Percentiles rank a stretch among this genome's conserved stretches.
These are phyloP conservation scores for Drosophila tsacasi DNA, from an alignment of 1,140 invertebrate genomes.

Conservation along the genomic window DNA sequence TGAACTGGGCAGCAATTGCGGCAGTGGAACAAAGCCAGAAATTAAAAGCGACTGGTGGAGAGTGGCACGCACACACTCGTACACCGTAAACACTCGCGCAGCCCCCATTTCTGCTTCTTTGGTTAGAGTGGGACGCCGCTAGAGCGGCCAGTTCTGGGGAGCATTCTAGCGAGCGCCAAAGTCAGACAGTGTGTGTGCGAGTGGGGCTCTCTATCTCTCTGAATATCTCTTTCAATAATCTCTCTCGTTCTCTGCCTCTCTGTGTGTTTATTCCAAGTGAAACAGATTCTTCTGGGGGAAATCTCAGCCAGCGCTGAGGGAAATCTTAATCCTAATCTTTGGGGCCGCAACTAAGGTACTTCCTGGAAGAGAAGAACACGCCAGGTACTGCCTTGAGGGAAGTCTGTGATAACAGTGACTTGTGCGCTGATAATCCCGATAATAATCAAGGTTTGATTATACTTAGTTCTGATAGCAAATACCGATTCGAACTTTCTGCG, in stretches of 20 bases:
- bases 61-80: constrained; percentile 18
- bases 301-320: constrained; percentile 1
- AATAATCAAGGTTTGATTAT: constrained; percentile 8
- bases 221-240: not conserved
- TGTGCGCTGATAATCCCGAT: constrained; percentile 6
- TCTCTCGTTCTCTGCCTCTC: not conserved
- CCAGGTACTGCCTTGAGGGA: constrained; percentile 10
- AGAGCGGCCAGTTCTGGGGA: constrained; percentile 30
- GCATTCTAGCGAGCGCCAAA: constrained; percentile 27
- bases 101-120: constrained; percentile 2
- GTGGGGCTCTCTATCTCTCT: not conserved
- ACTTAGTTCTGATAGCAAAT: not conserved
- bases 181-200: not conserved
- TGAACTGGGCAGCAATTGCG: constrained; percentile 59
- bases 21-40: constrained; percentile 67
- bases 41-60: constrained; percentile 33
- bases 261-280: not conserved
- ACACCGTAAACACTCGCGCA: not conserved
- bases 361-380: not conserved
- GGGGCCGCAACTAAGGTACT: not conserved
- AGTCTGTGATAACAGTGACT: not conserved
- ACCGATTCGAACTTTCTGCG: not conserved
- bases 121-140: constrained; percentile 23
- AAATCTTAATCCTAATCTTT: constrained; percentile 17
- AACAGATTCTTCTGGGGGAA: constrained; percentile 21